These are phyloP conservation scores for Origma solitaria DNA, from an alignment of 2,113 vertebrate species.

Conservation along the genomic window DNA sequence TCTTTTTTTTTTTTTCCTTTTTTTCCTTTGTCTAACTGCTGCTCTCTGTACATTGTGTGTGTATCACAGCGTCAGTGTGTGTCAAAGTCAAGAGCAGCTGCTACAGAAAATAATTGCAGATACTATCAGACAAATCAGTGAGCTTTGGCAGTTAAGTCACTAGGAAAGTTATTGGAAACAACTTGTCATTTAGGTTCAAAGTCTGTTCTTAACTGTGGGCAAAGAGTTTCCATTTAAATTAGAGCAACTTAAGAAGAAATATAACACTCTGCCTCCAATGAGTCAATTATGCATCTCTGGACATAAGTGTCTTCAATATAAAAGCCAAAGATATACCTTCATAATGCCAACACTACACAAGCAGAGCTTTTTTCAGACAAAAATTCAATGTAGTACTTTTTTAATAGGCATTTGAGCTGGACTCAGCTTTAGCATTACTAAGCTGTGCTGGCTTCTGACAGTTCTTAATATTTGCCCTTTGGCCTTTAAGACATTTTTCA, in stretches of 20 bases:
- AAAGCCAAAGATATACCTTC: slow-evolving; percentile 14
- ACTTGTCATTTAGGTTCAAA: slow-evolving; percentile 60
- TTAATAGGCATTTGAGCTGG: background rate
- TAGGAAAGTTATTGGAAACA: slow-evolving; percentile 42
- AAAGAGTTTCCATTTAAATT: slow-evolving; percentile 53
- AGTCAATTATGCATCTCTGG: slow-evolving; percentile 37
- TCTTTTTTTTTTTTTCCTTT: background rate
- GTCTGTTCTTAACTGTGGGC: slow-evolving; percentile 36
- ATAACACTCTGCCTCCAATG: background rate
- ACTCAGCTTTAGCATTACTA: background rate
- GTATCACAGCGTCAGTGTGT: background rate
- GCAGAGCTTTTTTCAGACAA: background rate
- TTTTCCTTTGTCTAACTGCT: background rate
- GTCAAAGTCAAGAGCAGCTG: slow-evolving; percentile 35
- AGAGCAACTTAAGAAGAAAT: slow-evolving; percentile 35
- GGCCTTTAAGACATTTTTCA: background rate
- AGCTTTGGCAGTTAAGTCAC: slow-evolving; percentile 14
- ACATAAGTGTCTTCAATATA: background rate
- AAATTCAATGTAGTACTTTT: background rate
- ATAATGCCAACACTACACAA: background rate
- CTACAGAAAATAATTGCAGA: slow-evolving; percentile 53
- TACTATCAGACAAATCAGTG: slow-evolving; percentile 40
- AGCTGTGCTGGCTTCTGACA: background rate
- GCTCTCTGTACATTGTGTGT: background rate
- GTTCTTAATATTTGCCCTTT: background rate